Evolutionary conservation across 1,140 invertebrate species (phyloP).

Genomic region (Hyphantria cunea): DNA sequence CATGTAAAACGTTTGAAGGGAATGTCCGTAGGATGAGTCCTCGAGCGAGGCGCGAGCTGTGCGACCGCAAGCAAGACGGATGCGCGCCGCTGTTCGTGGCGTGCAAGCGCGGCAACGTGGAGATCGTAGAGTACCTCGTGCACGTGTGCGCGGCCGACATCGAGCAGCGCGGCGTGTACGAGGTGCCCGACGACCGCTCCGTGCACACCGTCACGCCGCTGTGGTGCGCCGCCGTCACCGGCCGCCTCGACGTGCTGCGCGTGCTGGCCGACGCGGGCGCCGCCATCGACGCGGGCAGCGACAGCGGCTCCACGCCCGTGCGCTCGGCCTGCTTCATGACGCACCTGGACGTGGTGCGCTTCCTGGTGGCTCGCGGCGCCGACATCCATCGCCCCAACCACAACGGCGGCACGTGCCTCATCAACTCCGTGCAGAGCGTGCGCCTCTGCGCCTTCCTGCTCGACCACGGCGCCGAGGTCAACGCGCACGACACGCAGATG

Average conservation of each 20-base stretch:
- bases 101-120: slow-evolving; percentile 91
- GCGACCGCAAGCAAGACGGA: slow-evolving; percentile 86
- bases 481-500: slow-evolving; percentile 94
- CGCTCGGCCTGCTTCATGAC: slow-evolving; percentile 97
- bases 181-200: slow-evolving; percentile 78
- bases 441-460: slow-evolving; percentile 92
- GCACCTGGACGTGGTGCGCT: slow-evolving; percentile 88
- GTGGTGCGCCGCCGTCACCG: slow-evolving; percentile 97
- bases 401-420: slow-evolving; percentile 96
- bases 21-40: slow-evolving; percentile 67
- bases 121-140: slow-evolving; percentile 94
- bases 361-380: slow-evolving; percentile 91
- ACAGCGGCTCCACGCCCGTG: slow-evolving; percentile 94
- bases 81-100: slow-evolving; percentile 94
- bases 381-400: slow-evolving; percentile 94
- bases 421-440: slow-evolving; percentile 95
- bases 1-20: too few species aligned
- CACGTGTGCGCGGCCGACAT: slow-evolving; percentile 91
- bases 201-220: slow-evolving; percentile 93
- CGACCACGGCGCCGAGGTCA: slow-evolving; percentile 89
- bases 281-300: slow-evolving; percentile 91
- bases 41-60: slow-evolving; percentile 84
- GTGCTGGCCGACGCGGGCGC: slow-evolving; percentile 91
- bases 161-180: slow-evolving; percentile 91
- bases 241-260: slow-evolving; percentile 89